These are phyloP conservation scores for Clepsis dumicolana DNA, from an alignment of 2,888 invertebrate species.

Conservation along the genomic window DNA sequence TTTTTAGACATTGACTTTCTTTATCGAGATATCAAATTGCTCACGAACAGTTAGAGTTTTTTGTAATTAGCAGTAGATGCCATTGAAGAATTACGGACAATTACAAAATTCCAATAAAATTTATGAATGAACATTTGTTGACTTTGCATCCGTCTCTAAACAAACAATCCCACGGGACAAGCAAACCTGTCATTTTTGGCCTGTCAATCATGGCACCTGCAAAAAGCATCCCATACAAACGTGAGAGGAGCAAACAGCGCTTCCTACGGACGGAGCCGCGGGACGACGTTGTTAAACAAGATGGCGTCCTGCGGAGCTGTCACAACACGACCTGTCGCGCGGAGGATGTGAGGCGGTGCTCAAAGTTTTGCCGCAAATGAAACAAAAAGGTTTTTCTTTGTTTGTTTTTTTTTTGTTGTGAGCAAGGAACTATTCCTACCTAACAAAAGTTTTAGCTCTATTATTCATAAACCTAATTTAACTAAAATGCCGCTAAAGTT, in stretches of 20 bases:
- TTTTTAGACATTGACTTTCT: no score
- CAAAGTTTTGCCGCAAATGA: conserved; percentile 52
- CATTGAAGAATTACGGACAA: no score
- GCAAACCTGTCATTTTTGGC: not conserved
- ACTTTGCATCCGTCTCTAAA: conserved; percentile 13
- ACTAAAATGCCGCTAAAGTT: no score
- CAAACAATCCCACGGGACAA: not conserved
- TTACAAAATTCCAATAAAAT: not conserved
- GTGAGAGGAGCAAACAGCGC: conserved; percentile 39
- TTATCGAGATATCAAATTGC: no score
- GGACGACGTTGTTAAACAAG: conserved; percentile 43
- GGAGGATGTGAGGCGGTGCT: conserved; percentile 55
- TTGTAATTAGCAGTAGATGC: no score
- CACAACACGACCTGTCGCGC: conserved; percentile 76
- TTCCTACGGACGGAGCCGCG: conserved; percentile 32
- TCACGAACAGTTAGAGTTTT: no score
- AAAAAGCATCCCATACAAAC: conserved; percentile 7
- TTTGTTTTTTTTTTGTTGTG: not conserved
- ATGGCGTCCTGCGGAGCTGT: conserved; percentile 73
- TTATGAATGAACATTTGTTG: conserved; percentile 7
- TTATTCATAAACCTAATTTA: no score
- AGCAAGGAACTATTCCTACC: no score
- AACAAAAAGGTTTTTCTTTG: no score
- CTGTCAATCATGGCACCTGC: conserved; percentile 37
- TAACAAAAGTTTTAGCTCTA: no score